A percentile compares a stretch with the other conserved stretches of the same genome.
Conservation (phyloP, 2,888 invertebrate species). For the Yponomeuta plumbellus region DNA sequence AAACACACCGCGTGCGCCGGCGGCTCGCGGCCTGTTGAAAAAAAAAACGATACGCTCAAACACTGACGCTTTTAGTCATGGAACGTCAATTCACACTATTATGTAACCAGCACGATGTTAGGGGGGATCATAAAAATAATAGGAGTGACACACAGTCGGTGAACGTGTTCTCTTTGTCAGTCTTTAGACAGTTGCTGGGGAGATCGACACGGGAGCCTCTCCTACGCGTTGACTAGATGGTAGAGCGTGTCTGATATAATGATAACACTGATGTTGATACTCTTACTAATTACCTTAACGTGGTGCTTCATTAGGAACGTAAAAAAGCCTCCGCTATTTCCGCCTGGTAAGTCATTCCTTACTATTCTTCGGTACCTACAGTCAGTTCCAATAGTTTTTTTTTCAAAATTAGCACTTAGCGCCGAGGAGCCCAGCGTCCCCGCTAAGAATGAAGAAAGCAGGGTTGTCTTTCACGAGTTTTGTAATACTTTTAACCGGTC, state of each 20-base stretch:
- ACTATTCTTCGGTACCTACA: background rate
- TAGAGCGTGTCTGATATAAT: background rate
- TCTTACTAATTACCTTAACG: conserved; percentile 24
- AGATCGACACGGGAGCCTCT: conserved; percentile 26
- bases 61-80: background rate
- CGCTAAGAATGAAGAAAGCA: no score
- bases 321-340: conserved; percentile 18
- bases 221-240: background rate
- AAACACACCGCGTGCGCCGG: background rate
- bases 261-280: conserved; percentile 15
- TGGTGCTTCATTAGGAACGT: conserved; percentile 17
- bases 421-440: no score
- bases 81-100: conserved; percentile 4
- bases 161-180: conserved; percentile 25
- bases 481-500: no score
- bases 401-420: no score
- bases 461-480: no score
- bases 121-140: conserved; percentile 14
- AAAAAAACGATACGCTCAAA: conserved; percentile 6
- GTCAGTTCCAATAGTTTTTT: no score
- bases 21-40: background rate
- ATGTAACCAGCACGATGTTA: conserved; percentile 11
- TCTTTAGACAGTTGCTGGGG: conserved; percentile 32
- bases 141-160: conserved; percentile 2
- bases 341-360: conserved; percentile 18